Evolutionary conservation across 2,888 invertebrate genomes (phyloP), one percentile per base, ranked within the genome.

Genomic region (Aradus depressus): DNA sequence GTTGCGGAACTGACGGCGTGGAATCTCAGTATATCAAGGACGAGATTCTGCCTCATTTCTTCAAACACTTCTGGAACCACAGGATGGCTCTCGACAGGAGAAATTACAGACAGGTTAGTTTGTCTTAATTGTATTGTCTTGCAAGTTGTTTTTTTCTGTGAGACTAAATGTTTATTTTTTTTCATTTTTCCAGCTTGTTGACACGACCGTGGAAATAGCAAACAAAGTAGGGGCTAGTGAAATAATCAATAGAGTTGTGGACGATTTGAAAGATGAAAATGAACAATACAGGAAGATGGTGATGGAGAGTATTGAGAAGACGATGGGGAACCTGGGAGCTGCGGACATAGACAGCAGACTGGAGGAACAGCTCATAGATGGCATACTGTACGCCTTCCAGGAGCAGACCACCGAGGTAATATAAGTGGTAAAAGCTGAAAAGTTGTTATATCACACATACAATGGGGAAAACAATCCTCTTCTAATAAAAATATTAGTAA

Each of bases 251-350:
- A 78, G 97, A 57, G 91, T 99, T 39, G 98, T 99, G 0, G 98
- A 99, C 64, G 98, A 99, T 70, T 72, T 99, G 51, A 99, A 99
- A 70, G 98, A 99, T 67, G 98, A 98, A 70, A 96, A 97, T 67
- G 98, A 99, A 68, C 95, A 96, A 66, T 99, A 98, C 69, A 78
- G 98, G 55, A 99, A 99, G 73, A 99, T 99, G 98, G 98, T 98
- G 2, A 98, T 99, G 95, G 98, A 99, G 69, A 97, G 96, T 0
- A 97, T 98, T 52, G 98, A 99, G 67, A 97, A 97, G 71, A 95
- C 96, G 52, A 90, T 97, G 79, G 91, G 89, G 3, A 95, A 93
- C 69, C 75, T 97, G 55, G 98, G 98, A 16, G 95, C 97, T 0
- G 91, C 95, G 0, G 98, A 98, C 65, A 95, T 99, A 44, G 98